Conservation (phyloP, 2,797 vertebrate species). For the Picus viridis region DNA sequence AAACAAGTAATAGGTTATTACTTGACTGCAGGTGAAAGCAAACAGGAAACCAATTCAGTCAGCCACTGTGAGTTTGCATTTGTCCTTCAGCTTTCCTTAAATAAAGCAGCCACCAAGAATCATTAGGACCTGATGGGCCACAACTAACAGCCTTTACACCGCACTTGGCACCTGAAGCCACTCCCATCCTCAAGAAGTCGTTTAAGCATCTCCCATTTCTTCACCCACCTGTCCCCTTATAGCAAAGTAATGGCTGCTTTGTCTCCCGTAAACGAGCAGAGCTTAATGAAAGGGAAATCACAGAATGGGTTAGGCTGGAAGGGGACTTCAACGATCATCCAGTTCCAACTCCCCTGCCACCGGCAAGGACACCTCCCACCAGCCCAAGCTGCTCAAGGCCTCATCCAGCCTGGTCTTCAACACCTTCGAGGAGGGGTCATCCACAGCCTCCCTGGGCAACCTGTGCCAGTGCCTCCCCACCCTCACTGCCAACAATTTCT, state of each 20-base stretch:
- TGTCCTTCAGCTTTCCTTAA: slow-evolving; percentile 27
- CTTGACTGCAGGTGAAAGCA: background rate
- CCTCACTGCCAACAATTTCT: too few relatives aligned
- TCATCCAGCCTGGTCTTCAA: too few relatives aligned
- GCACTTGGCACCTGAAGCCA: background rate
- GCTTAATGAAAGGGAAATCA: background rate
- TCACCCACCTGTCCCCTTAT: background rate
- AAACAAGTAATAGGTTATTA: background rate
- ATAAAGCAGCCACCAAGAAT: background rate
- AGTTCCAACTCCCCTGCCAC: too few relatives aligned
- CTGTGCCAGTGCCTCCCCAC: too few relatives aligned
- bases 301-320: too few relatives aligned
- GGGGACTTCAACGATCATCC: too few relatives aligned
- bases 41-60: background rate
- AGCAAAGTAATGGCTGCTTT: background rate
- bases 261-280: background rate
- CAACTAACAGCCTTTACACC: background rate
- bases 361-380: too few relatives aligned
- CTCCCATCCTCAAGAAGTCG: background rate
- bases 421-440: too few relatives aligned
- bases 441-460: too few relatives aligned
- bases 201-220: background rate
- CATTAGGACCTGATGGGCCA: slow-evolving; percentile 19
- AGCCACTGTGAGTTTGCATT: background rate
- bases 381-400: too few relatives aligned